phyloP scores from a whole-genome alignment of 2,113 vertebrate species.

The Vulpes vulpes region DNA sequence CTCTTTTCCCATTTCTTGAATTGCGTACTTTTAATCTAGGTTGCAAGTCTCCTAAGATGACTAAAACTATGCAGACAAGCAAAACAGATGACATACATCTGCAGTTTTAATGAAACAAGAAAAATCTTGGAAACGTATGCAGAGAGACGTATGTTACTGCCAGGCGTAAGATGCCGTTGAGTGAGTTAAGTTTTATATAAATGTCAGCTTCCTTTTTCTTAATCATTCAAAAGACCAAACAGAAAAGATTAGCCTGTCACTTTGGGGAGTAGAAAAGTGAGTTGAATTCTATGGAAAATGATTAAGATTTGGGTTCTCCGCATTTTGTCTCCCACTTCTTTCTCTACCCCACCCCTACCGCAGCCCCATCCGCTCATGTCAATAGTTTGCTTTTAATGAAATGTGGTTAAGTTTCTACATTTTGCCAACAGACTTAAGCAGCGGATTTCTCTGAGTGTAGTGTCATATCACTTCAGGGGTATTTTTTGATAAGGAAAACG shows the following conservation, averaged over 20 bases:
- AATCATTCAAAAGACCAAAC: conserved; percentile 17
- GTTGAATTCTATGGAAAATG: not conserved
- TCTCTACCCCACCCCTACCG: accelerated
- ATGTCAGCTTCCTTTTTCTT: conserved; percentile 10
- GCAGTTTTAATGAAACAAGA: conserved; percentile 44
- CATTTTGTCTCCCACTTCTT: not conserved
- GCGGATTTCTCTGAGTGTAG: not conserved
- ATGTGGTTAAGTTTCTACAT: not conserved
- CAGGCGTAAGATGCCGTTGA: not conserved
- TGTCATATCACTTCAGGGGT: not conserved
- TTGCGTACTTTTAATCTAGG: conserved; percentile 59
- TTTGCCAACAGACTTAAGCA: not conserved
- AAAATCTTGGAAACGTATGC: not conserved
- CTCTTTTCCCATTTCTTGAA: not conserved
- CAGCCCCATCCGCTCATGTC: not conserved
- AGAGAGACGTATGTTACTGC: not conserved
- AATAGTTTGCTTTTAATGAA: not conserved
- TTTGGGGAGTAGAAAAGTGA: not conserved
- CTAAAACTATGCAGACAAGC: conserved; percentile 14
- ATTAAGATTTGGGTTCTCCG: not conserved
- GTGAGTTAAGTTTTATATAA: conserved; percentile 11
- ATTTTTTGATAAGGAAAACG: not conserved
- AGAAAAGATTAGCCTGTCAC: not conserved
- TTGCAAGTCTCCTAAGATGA: not conserved
- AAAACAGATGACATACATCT: conserved; percentile 41